Evolutionary conservation across 2,113 vertebrate species (phyloP).

Genomic region (Phyllopteryx taeniolatus): DNA sequence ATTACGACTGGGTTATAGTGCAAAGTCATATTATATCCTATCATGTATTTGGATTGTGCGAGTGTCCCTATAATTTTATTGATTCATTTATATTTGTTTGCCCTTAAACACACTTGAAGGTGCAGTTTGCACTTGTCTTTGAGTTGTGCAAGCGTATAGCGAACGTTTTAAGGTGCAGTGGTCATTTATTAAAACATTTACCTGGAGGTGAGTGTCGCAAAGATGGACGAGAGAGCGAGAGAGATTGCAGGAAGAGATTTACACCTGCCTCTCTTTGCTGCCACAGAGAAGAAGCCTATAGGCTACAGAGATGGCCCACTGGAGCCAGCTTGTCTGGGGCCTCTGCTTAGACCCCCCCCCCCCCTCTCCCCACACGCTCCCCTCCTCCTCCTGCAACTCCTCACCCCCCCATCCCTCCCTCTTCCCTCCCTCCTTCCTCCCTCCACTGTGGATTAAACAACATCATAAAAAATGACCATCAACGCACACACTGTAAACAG

Average conservation of each 20-base stretch:
- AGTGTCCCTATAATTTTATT: not conserved
- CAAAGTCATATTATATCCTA: not conserved
- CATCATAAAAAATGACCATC: constrained; percentile 65
- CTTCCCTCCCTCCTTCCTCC: constrained; percentile 22
- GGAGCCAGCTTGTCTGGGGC: constrained; percentile 93
- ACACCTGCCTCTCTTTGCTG: constrained; percentile 86
- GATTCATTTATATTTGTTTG: constrained; percentile 65
- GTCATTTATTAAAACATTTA: constrained; percentile 70
- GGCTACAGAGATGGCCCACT: constrained; percentile 89
- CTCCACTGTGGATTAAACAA: constrained; percentile 73
- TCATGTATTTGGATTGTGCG: not conserved
- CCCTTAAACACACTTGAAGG: constrained; percentile 65
- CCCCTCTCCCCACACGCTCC: constrained; percentile 23
- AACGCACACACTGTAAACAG: constrained; percentile 70
- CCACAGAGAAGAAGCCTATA: constrained; percentile 76
- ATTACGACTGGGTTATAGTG: not conserved
- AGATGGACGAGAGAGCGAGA: constrained; percentile 54
- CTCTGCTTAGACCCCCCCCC: constrained; percentile 65
- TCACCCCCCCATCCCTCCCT: constrained; percentile 34
- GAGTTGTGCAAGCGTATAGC: not conserved
- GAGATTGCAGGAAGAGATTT: constrained; percentile 86
- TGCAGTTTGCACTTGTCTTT: not conserved
- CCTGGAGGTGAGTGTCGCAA: constrained; percentile 84
- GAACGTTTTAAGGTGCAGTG: not conserved
- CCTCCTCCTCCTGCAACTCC: constrained; percentile 19